Percentiles rank a stretch among this genome's conserved stretches.
Conservation (phyloP, 2,888 invertebrate genomes). For the Melipona bicolor region DNA sequence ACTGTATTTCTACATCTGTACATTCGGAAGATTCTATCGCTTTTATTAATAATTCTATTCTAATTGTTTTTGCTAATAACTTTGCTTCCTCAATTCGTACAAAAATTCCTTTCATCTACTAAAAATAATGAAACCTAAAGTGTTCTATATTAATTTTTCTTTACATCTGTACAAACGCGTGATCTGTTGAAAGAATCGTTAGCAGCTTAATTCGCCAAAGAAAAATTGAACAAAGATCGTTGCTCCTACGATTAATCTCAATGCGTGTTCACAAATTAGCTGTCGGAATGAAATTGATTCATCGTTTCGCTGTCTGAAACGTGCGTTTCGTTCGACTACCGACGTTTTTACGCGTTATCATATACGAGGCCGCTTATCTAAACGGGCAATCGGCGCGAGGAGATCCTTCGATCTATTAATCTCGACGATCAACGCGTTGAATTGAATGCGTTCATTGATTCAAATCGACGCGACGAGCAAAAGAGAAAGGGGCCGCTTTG, state of each 20-base stretch:
- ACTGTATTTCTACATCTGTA: too few relatives aligned
- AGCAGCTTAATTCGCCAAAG: too few relatives aligned
- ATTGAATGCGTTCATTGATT: constrained; percentile 21
- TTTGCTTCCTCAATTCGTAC: too few relatives aligned
- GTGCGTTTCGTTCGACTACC: not conserved
- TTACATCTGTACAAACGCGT: too few relatives aligned
- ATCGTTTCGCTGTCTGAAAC: not conserved
- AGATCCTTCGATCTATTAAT: constrained; percentile 40
- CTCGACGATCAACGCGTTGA: not conserved
- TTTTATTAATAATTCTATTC: too few relatives aligned
- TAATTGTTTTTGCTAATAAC: too few relatives aligned
- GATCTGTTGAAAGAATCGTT: too few relatives aligned
- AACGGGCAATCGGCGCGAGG: constrained; percentile 8
- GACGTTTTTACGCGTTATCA: not conserved
- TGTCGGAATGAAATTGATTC: not conserved
- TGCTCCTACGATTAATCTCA: not conserved
- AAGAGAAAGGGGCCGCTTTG: constrained; percentile 28
- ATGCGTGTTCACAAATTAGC: not conserved
- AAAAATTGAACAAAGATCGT: not conserved
- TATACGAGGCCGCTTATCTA: not conserved
- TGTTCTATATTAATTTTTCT: too few relatives aligned
- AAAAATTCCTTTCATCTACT: too few relatives aligned
- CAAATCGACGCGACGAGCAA: not conserved
- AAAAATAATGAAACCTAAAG: too few relatives aligned
- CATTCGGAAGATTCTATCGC: too few relatives aligned